Evolutionary conservation across 2,797 vertebrate genomes (phyloP), one percentile per base, ranked within the genome.

Genomic region (Pteropus rufus): DNA sequence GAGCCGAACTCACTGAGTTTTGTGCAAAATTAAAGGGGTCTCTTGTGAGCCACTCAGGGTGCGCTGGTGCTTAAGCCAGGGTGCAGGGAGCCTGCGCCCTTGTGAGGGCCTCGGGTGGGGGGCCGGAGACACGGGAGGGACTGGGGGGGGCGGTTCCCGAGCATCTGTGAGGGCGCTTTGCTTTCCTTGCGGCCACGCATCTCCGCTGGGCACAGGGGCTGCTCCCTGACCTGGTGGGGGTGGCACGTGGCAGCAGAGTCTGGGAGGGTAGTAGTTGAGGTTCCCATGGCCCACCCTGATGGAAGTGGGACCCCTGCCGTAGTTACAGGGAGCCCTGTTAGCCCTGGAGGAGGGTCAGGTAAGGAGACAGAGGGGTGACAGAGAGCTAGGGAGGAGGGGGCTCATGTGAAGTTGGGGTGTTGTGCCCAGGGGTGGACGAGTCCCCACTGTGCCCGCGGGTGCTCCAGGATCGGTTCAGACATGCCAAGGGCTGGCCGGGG

Each of bases 11-110:
- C 60, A 1, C 64, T n/a, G 10, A 64, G 44, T 8, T 44, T 21
- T 5, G 58, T 0, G 60, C 46, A 12, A 52, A 76, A 41, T 19
- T n/a, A 18, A 41, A 62, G 26, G n/a, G 21, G 26, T 9, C 12
- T 10, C 1, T 29, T 16, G 26, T 0, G 15, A 44, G 54, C 49
- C 14, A 1, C 34, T 24, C 1, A 2, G 8, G 24, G 31, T 9
- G 3, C 9, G 3, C 18, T 4, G 34, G 39, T 18, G 34, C 64
- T n/a, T 2, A 0, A 34, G 65, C 2, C 0, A 14, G 23, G 58
- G 7, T 4, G 7, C 14, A 34, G 31, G 62, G 36, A 31, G 4
- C 6, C 44, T n/a, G 29, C 46, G 11, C 31, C 19, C 29, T 1
- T 39, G 19, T 31, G 60, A 70, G 26, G 49, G 49, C 2, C 10